Evolutionary conservation across 2,888 invertebrate species (phyloP).

Genomic region (Chromoteleia sp.): DNA sequence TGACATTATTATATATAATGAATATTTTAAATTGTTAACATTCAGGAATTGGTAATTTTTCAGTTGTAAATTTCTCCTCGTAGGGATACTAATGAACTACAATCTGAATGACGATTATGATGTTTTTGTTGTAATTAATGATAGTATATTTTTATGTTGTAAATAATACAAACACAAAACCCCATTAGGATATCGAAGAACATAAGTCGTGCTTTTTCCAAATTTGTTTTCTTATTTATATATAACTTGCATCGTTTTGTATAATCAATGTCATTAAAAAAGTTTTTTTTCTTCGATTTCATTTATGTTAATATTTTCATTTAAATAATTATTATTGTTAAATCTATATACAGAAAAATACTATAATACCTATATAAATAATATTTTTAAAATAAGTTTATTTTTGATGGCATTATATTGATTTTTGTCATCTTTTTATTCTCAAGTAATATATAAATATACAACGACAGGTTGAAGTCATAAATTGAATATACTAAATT

Average conservation of each 20-base stretch:
- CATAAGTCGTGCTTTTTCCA: slow-evolving; percentile 59
- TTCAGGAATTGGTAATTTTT: slow-evolving; percentile 13
- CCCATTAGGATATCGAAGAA: slow-evolving; percentile 61
- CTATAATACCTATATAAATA: too few species aligned
- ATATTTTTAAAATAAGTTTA: too few species aligned
- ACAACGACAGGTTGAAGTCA: slow-evolving; percentile 3
- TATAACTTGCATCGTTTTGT: not conserved
- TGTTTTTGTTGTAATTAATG: slow-evolving; percentile 72
- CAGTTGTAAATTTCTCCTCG: slow-evolving; percentile 22
- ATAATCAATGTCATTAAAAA: too few species aligned
- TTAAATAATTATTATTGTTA: too few species aligned
- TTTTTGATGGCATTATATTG: too few species aligned
- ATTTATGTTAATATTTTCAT: too few species aligned
- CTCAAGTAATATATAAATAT: not conserved
- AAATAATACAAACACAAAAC: slow-evolving; percentile 72
- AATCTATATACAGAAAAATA: too few species aligned
- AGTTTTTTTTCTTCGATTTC: too few species aligned
- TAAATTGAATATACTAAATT: not conserved
- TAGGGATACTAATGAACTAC: slow-evolving; percentile 17
- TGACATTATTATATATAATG: not conserved
- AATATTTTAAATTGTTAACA: not conserved
- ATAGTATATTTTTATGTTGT: slow-evolving; percentile 76
- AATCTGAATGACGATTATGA: slow-evolving; percentile 31
- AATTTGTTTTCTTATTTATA: not conserved
- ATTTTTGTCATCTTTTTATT: too few species aligned